A percentile compares a stretch with the other conserved stretches of the same genome.
Evolutionary conservation across 2,113 vertebrate genomes (phyloP).

Genomic region (Paratilapia polleni): DNA sequence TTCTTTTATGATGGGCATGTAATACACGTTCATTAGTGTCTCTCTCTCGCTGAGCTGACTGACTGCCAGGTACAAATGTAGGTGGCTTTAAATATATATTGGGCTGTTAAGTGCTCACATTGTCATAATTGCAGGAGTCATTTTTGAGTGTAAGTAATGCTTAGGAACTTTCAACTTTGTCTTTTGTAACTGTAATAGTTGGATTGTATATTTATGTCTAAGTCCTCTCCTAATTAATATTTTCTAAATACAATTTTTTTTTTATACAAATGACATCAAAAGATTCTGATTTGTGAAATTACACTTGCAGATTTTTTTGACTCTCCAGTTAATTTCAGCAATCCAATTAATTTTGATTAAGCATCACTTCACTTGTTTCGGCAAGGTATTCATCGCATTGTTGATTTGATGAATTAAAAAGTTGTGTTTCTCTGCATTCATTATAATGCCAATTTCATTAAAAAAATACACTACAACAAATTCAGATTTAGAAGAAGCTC

Average conservation of each 20-base stretch:
- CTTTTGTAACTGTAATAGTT: background rate
- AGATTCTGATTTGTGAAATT: conserved; percentile 2
- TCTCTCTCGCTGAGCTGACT: background rate
- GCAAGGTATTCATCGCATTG: background rate
- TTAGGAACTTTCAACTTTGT: background rate
- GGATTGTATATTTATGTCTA: background rate
- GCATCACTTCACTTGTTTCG: background rate
- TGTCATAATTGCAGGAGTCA: conserved; percentile 1
- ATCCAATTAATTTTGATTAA: conserved; percentile 15
- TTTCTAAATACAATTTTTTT: background rate
- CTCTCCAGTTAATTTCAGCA: conserved; percentile 15
- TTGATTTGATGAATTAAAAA: background rate
- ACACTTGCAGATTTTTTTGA: background rate
- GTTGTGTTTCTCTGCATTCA: background rate
- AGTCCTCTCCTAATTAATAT: no score
- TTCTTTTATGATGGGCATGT: background rate
- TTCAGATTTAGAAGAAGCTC: background rate
- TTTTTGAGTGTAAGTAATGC: background rate
- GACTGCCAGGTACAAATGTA: background rate
- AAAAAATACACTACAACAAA: background rate
- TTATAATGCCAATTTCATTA: background rate
- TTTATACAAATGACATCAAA: background rate
- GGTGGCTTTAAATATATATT: background rate
- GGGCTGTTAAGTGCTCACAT: background rate
- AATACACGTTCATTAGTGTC: background rate